A percentile compares a stretch with the other conserved stretches of the same genome.
phyloP scores from a whole-genome alignment of 2,888 invertebrate species.

The Caenorhabditis angaria region DNA sequence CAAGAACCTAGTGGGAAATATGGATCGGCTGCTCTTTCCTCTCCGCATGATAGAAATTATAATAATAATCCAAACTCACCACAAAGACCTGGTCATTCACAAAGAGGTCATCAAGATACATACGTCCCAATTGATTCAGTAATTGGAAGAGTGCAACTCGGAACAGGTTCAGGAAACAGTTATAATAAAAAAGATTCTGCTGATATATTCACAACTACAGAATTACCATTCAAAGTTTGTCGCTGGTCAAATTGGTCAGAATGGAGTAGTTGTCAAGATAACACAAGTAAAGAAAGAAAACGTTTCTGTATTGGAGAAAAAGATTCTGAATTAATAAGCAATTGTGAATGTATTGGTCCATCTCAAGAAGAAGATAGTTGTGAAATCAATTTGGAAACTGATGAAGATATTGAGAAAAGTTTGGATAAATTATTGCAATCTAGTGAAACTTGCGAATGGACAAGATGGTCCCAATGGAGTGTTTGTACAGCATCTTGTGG shows the following conservation, averaged over 20 bases:
- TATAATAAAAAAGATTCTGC: slow-evolving; percentile 47
- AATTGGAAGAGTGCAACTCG: slow-evolving; percentile 38
- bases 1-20: neutral
- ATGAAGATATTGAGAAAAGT: slow-evolving; percentile 9
- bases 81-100: neutral
- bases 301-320: slow-evolving; percentile 56
- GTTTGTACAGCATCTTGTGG: slow-evolving; percentile 58
- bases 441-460: slow-evolving; percentile 52
- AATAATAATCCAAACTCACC: neutral
- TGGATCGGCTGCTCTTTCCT: slow-evolving; percentile 8
- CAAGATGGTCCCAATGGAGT: slow-evolving; percentile 59
- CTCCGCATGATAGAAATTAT: neutral
- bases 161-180: slow-evolving; percentile 12
- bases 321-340: slow-evolving; percentile 48
- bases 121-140: slow-evolving; percentile 45
- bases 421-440: slow-evolving; percentile 33
- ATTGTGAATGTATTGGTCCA: slow-evolving; percentile 53
- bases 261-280: slow-evolving; percentile 53
- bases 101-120: slow-evolving; percentile 14
- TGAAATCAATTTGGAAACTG: slow-evolving; percentile 30
- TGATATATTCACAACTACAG: slow-evolving; percentile 45
- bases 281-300: slow-evolving; percentile 47
- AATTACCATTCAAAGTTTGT: slow-evolving; percentile 52
- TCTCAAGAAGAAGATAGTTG: slow-evolving; percentile 44
- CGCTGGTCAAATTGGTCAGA: slow-evolving; percentile 59